Evolutionary conservation across 1,140 invertebrate species (phyloP), one percentile per base, ranked within the genome.

Genomic region (Drosophila baimaii): DNA sequence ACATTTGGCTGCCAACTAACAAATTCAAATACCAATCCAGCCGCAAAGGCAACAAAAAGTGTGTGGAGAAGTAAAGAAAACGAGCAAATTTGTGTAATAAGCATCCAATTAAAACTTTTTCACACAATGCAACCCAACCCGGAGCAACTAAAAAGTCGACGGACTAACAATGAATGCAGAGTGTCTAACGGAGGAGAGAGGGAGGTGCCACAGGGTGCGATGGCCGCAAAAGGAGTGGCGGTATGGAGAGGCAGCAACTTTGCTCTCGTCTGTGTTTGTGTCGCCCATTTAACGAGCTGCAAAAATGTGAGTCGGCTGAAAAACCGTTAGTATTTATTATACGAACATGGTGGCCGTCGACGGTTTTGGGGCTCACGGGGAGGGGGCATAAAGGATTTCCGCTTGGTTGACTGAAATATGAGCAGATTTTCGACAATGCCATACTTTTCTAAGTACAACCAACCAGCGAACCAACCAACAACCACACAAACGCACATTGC

Each of bases 71-170:
- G 59, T 46, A 54, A 57, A 75, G 73, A 77, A 66, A 58, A 76
- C 61, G 73, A 66, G 66, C 70, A 88, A 82, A 88, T 82, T 77
- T 86, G 65, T 86, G 69, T 81, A 86, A 79, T 82, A 76, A 86
- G 83, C 83, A 88, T 88, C 82, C 82, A 86, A 86, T 86, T 86
- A 86, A 86, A 86, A 86, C 62, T 86, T 86, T 86, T 79, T 79
- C 70, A 79, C 79, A 88, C 83, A 86, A 88, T 75, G 73, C 59
- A 81, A 85, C 72, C 55, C 58, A 63, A 49, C 25, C 55, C 54
- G 29, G 33, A 59, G 59, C 56, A 66, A 43, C 77, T 70, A 58
- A 76, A 62, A 61, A 61, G 46, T 46, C 56, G 46, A 76, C 54
- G 57, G 66, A 37, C 77, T 39, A 57, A 78, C 83, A 72, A 82